Percentiles rank a stretch among this genome's conserved stretches.
Evolutionary conservation across 2,797 vertebrate species (phyloP).

Genomic region (Neopelma chrysocephalum): DNA sequence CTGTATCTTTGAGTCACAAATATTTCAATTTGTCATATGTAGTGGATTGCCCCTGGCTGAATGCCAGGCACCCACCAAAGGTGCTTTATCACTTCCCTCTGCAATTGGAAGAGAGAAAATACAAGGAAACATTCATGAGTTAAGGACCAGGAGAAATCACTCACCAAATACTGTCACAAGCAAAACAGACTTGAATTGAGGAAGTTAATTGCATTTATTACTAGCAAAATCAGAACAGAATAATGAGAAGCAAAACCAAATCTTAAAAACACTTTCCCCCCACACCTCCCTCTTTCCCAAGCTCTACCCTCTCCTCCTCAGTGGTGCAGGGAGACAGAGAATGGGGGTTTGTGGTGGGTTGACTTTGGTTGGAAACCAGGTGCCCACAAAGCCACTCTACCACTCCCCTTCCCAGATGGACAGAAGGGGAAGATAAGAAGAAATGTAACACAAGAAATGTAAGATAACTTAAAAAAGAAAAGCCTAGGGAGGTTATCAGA

Average conservation of each 20-base stretch:
- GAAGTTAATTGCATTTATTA: background rate
- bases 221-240: background rate
- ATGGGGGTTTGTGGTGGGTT: background rate
- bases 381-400: background rate
- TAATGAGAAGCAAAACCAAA: background rate
- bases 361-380: background rate
- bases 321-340: background rate
- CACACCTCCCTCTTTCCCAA: background rate
- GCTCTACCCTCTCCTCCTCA: background rate
- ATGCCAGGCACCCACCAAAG: background rate
- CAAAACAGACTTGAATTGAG: background rate
- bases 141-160: background rate
- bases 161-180: background rate
- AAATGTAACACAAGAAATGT: background rate
- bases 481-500: accelerated
- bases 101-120: background rate
- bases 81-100: background rate
- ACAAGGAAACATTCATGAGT: background rate
- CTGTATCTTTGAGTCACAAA: background rate
- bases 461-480: background rate
- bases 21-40: background rate
- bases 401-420: background rate
- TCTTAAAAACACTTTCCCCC: background rate
- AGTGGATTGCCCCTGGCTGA: background rate
- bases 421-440: background rate